A percentile compares a stretch with the other conserved stretches of the same genome.
phyloP scores from a whole-genome alignment of 1,140 invertebrate species.

The Drosophila insularis region DNA sequence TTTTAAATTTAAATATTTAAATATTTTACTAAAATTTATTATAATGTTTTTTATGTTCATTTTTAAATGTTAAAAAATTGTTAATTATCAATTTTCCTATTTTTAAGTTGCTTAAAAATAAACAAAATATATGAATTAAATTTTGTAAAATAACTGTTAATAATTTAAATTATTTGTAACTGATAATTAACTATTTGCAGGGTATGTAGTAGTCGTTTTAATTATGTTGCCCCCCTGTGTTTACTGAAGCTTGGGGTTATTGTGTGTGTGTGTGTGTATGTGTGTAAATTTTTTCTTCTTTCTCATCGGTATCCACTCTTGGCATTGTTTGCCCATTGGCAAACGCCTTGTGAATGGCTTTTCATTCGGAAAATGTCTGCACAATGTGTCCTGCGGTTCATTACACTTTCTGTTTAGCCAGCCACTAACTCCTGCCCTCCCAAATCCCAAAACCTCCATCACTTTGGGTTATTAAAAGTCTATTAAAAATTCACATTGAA shows the following conservation, averaged over 20 bases:
- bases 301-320: slow-evolving; percentile 10
- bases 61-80: too few relatives aligned
- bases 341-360: slow-evolving; percentile 69
- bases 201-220: not conserved
- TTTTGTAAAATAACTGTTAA: too few relatives aligned
- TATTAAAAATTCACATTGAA: slow-evolving; percentile 71
- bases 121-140: too few relatives aligned
- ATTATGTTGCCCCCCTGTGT: not conserved
- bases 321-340: slow-evolving; percentile 69
- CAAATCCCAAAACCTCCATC: not conserved
- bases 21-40: too few relatives aligned
- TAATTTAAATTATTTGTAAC: not conserved
- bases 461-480: slow-evolving; percentile 69
- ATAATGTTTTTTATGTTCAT: too few relatives aligned
- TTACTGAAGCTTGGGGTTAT: slow-evolving; percentile 4
- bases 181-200: not conserved
- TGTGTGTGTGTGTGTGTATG: slow-evolving; percentile 10
- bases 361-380: slow-evolving; percentile 76
- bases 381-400: slow-evolving; percentile 74
- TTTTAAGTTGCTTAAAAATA: too few relatives aligned
- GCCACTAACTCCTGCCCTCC: slow-evolving; percentile 10
- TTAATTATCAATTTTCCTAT: too few relatives aligned
- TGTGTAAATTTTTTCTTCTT: slow-evolving; percentile 17
- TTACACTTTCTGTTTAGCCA: slow-evolving; percentile 75
- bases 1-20: too few relatives aligned